Evolutionary conservation across 37 sponge, comb jelly and placozoan species (phyloP).

Genomic region (Aphrocallistes beatrix): DNA sequence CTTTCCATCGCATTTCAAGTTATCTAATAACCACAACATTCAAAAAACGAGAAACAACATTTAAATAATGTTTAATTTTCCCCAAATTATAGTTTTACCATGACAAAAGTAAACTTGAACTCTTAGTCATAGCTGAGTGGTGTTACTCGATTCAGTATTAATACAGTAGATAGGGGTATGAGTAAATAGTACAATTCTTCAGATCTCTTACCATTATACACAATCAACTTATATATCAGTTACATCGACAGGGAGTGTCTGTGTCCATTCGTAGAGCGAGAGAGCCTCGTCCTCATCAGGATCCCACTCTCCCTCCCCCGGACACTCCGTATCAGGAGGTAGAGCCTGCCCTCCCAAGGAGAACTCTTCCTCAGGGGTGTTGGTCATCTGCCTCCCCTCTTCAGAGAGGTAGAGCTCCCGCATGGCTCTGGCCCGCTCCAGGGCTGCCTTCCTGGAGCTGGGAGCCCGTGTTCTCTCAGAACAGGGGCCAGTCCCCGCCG

Average conservation of each 20-base stretch:
- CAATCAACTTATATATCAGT: not conserved
- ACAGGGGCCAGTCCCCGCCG: not conserved
- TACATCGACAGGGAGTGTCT: not conserved
- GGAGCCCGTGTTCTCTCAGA: not conserved
- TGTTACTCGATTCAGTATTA: too few relatives aligned
- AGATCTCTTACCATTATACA: too few relatives aligned
- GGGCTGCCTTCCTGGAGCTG: not conserved
- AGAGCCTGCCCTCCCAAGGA: not conserved
- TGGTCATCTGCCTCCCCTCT: not conserved
- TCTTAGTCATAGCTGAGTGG: too few relatives aligned
- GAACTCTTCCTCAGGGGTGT: not conserved
- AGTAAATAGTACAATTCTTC: too few relatives aligned
- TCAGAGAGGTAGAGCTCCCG: not conserved
- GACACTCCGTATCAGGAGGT: not conserved
- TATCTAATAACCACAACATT: too few relatives aligned
- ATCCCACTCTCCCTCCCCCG: not conserved
- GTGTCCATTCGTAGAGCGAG: slow-evolving; percentile 10
- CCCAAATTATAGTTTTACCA: too few relatives aligned
- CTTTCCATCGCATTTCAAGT: too few relatives aligned
- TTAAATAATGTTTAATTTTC: too few relatives aligned
- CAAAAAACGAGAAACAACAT: too few relatives aligned
- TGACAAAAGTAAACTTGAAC: too few relatives aligned
- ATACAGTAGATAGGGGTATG: too few relatives aligned
- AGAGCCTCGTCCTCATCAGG: not conserved
- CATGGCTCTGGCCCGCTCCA: not conserved